Percentiles rank a stretch among this genome's conserved stretches.
These are phyloP conservation scores for Dione juno DNA, from an alignment of 2,888 invertebrate species.

Conservation along the genomic window DNA sequence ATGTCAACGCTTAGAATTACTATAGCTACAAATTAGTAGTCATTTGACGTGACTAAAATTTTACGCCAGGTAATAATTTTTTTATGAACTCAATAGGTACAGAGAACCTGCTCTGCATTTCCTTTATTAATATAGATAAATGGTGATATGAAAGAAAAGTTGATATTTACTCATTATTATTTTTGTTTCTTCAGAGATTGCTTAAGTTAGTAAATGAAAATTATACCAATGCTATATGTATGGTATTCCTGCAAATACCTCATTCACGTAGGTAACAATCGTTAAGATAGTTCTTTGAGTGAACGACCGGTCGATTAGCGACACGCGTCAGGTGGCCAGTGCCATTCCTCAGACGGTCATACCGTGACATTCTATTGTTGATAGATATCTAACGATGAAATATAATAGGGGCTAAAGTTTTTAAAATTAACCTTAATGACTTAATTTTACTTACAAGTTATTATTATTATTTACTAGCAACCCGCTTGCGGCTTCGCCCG, in stretches of 20 bases:
- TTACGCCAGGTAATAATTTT: too few relatives aligned
- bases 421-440: constrained; percentile 4
- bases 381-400: constrained; percentile 21
- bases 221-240: background rate
- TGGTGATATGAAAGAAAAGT: too few relatives aligned
- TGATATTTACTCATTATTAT: too few relatives aligned
- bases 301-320: constrained; percentile 71
- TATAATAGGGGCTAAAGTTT: constrained; percentile 16
- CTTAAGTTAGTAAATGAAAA: background rate
- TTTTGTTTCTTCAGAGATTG: background rate
- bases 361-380: constrained; percentile 30
- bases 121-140: too few relatives aligned
- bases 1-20: too few relatives aligned
- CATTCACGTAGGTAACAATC: constrained; percentile 25
- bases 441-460: background rate
- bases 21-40: too few relatives aligned
- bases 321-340: constrained; percentile 65
- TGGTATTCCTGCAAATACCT: constrained; percentile 10
- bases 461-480: too few relatives aligned
- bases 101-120: too few relatives aligned
- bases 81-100: too few relatives aligned
- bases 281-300: constrained; percentile 50
- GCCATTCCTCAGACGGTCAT: constrained; percentile 34
- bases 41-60: too few relatives aligned
- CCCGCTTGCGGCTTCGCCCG: too few relatives aligned